Percentiles rank a stretch among this genome's conserved stretches.
Evolutionary conservation across 2,888 invertebrate species (phyloP).

Genomic region (Mimumesa dahlbomi): DNA sequence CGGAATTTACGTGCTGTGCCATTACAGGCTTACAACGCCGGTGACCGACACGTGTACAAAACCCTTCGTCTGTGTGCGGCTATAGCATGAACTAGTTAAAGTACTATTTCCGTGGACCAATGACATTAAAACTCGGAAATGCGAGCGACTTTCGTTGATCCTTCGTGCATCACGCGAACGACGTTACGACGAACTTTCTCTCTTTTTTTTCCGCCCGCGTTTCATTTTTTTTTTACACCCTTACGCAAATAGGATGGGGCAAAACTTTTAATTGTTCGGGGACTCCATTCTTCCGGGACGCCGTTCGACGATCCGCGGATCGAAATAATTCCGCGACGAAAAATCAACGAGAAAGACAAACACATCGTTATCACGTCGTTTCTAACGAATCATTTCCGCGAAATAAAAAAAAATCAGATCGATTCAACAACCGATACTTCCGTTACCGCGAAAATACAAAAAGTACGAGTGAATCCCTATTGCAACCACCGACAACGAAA

Average conservation of each 20-base stretch:
- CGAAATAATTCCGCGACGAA: not conserved
- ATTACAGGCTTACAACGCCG: conserved; percentile 10
- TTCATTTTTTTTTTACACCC: too few species aligned
- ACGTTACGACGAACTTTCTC: conserved; percentile 43
- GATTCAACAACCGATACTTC: too few species aligned
- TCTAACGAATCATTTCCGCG: too few species aligned
- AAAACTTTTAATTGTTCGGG: conserved; percentile 48
- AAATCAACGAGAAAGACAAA: too few species aligned
- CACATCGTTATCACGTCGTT: too few species aligned
- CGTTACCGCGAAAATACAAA: too few species aligned
- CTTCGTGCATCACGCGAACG: conserved; percentile 62
- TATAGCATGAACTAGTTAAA: conserved; percentile 55
- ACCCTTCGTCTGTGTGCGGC: conserved; percentile 14
- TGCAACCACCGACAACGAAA: too few species aligned
- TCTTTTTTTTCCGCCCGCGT: too few species aligned
- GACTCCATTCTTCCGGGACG: conserved; percentile 14
- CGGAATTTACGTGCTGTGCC: conserved; percentile 13
- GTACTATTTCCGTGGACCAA: conserved; percentile 58
- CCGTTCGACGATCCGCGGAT: conserved; percentile 5
- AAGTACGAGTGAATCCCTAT: too few species aligned
- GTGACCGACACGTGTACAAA: conserved; percentile 41
- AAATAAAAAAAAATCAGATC: too few species aligned
- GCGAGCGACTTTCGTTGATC: conserved; percentile 36
- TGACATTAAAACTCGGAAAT: conserved; percentile 59
- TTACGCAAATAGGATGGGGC: conserved; percentile 43